Conservation (phyloP, 2,113 vertebrate genomes). For the Ornithorhynchus anatinus region DNA sequence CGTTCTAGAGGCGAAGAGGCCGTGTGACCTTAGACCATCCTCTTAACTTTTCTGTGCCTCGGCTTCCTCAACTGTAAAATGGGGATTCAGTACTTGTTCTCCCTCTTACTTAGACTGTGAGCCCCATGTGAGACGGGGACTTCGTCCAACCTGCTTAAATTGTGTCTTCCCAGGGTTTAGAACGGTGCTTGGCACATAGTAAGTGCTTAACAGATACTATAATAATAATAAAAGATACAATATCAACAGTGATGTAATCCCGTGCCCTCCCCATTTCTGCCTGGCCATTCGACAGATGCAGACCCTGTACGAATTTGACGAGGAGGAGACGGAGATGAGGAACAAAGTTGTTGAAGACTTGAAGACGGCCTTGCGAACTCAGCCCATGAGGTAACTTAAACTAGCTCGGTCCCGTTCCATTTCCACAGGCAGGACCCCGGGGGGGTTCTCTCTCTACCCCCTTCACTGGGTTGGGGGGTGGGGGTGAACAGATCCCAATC, state of each 20-base stretch:
- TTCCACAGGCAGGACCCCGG: background rate
- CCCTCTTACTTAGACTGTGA: too few relatives aligned
- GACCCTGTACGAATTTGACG: slow-evolving; percentile 90
- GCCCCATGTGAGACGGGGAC: too few relatives aligned
- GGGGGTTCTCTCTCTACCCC: background rate
- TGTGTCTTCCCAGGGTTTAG: too few relatives aligned
- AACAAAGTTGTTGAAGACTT: slow-evolving; percentile 96
- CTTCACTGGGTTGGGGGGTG: background rate
- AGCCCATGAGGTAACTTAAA: slow-evolving; percentile 90
- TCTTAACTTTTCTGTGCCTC: too few relatives aligned
- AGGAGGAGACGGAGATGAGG: slow-evolving; percentile 95
- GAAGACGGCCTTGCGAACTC: slow-evolving; percentile 94
- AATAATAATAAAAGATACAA: too few relatives aligned
- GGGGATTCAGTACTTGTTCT: too few relatives aligned
- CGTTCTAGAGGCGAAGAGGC: too few relatives aligned
- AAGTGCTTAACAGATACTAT: too few relatives aligned
- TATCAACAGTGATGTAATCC: background rate
- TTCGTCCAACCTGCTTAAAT: too few relatives aligned
- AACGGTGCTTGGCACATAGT: too few relatives aligned
- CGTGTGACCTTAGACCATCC: too few relatives aligned
- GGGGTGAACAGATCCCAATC: background rate
- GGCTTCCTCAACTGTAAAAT: too few relatives aligned
- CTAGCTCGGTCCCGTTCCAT: background rate
- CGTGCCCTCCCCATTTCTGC: background rate
- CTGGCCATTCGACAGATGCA: slow-evolving; percentile 85